A percentile compares a stretch with the other conserved stretches of the same genome.
Evolutionary conservation across 2,113 vertebrate genomes (phyloP).

Genomic region (Eretmochelys imbricata): DNA sequence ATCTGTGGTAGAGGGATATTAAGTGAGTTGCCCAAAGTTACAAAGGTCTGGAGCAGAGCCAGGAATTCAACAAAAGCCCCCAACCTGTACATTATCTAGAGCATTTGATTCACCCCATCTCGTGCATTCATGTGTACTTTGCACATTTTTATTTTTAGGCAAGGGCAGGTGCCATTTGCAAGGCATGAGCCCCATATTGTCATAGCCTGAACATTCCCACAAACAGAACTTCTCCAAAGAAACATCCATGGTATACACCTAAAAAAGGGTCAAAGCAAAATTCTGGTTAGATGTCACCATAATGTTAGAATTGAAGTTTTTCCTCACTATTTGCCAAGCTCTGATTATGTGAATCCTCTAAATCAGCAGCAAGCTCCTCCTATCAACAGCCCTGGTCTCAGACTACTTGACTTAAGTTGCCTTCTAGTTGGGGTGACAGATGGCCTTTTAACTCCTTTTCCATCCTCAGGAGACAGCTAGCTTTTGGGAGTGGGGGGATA

Average conservation of each 20-base stretch:
- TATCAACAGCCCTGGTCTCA: neutral
- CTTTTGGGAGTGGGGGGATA: neutral
- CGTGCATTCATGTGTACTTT: conserved; percentile 65
- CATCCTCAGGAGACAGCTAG: neutral
- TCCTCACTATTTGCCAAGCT: neutral
- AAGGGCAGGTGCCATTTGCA: conserved; percentile 51
- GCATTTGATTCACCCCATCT: conserved; percentile 66
- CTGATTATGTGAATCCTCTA: neutral
- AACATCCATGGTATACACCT: conserved; percentile 30
- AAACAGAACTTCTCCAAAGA: conserved; percentile 62
- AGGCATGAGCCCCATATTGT: conserved; percentile 49
- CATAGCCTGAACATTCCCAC: conserved; percentile 33
- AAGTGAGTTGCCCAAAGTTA: conserved; percentile 74
- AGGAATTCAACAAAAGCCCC: conserved; percentile 70
- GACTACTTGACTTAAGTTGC: conserved; percentile 24
- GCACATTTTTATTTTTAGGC: conserved; percentile 67
- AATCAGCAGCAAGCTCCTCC: neutral
- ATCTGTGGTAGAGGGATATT: conserved; percentile 66
- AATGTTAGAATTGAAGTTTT: conserved; percentile 18
- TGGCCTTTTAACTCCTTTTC: conserved; percentile 29
- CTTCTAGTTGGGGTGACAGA: conserved; percentile 48
- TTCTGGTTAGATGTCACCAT: neutral
- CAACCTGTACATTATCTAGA: conserved; percentile 70
- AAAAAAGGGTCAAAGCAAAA: neutral
- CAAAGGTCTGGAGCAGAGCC: conserved; percentile 69